Base-by-base conservation (phyloP, 1,140 invertebrate species). In the Brachionus plicatilis region DNA sequence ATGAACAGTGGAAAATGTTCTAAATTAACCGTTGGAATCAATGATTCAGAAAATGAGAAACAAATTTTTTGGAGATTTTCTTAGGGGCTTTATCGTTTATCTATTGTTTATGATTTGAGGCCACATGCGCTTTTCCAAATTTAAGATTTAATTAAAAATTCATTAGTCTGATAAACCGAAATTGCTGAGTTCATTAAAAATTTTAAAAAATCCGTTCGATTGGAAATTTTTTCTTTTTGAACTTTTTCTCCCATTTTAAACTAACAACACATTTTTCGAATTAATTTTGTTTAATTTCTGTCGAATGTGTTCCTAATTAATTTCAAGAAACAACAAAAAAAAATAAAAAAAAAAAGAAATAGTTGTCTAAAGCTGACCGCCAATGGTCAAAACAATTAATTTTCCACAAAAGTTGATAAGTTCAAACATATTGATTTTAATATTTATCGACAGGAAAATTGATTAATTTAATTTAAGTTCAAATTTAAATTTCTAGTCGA, bases 21-120 rank as follows among this genome's bases (percentile, higher is more conserved):
- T n/a, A 50, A 50, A 50, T 76, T 76, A 76, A 76, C 72, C 72
- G 72, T 76, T 76, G 72, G 72, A 76, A 50, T 76, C 45, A 76
- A 50, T 76, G 72, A 76, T 50, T 50, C 24, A 33, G 45, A 76
- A 76, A 33, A 33, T 37, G 66, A 70, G 37, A 70, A 70, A 41
- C 43, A 50, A 50, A 76, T 20, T 76, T 37, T 29, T 14, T 27
- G 27, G 33, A 50, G 45, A 41, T 75, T 43, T 43, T 50, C 27
- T 37, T 76, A 27, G 47, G 43, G 43, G 43, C 2, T 50, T 27
- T 27, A 24, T 47, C 33, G 43, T 75, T 43, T 75, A n/a, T 75
- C 20, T 75, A 24, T 47, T 75, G 33, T 75, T 75, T 75, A 75
- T 45, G 41, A 76, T 76, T 76, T 76, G 20, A 50, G n/a, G 37